Base-by-base conservation (phyloP, 2,113 vertebrate genomes). In the Indicator indicator region DNA sequence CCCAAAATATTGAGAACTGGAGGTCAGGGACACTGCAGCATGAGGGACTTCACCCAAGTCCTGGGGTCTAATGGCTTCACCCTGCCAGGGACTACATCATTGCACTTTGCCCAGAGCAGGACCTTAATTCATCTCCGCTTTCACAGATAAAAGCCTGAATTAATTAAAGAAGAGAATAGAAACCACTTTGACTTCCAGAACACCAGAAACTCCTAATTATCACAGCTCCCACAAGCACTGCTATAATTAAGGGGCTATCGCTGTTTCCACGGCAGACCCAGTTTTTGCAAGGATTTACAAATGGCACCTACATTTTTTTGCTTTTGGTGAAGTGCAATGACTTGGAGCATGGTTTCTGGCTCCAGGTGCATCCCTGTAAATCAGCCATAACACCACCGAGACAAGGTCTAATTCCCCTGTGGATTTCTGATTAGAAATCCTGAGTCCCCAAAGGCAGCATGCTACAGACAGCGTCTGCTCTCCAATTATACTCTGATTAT, bases 111-210 rank as follows among this genome's bases (percentile, higher is more conserved):
- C 89, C 70, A 16, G 76, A 88, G 94, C 89, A 82, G 62, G 79
- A 70, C 96, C 76, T 76, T 84, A 91, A 93, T 93, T 93, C 88
- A 79, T 90, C 73, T 95, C 50, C 42, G n/a, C 28, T 90, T 94
- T 67, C 79, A 88, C 12, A 90, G 95, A 97, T 97, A 90, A 96
- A 96, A 95, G 83, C 87, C 68, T 88, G 87, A 95, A 95, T 96
- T 97, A 96, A 96, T 96, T 96, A 95, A 95, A 94, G 64, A 93
- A 96, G 85, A 95, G 86, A 93, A 90, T 82, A 94, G 95, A 93
- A 96, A 88, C 58, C 52, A 48, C 83, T 96, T 93, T 97, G 93
- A 95, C 94, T 97, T 96, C 59, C 83, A 95, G 91, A 88, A 56
- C 83, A 94, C 85, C 63, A 86, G 89, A 95, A 95, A 85, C 50